Evolutionary conservation across 2,113 vertebrate genomes (phyloP).

Genomic region (Nipponia nippon): DNA sequence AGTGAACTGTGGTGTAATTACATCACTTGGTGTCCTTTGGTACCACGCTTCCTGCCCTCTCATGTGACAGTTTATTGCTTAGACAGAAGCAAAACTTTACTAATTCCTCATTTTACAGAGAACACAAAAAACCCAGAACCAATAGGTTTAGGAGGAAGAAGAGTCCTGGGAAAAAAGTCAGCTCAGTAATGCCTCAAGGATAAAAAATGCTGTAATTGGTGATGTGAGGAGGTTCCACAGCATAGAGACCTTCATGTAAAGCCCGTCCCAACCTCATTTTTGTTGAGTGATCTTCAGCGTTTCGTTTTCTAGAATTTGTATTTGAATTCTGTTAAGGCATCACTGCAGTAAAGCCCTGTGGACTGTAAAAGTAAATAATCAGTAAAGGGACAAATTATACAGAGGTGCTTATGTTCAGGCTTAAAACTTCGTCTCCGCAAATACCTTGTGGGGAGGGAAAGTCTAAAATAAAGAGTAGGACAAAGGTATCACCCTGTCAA

Average conservation of each 20-base stretch:
- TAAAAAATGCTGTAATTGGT: accelerated
- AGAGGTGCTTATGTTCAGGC: neutral
- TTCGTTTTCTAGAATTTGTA: neutral
- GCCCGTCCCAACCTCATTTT: neutral
- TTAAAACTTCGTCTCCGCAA: neutral
- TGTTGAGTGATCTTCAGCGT: neutral
- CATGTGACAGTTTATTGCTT: neutral
- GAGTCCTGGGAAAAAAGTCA: neutral
- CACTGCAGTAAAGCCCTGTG: neutral
- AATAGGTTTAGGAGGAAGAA: neutral
- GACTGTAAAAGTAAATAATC: neutral
- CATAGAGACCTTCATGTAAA: neutral
- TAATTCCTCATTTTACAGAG: neutral
- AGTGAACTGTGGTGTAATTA: neutral
- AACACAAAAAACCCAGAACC: neutral
- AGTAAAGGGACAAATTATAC: neutral
- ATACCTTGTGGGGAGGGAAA: neutral
- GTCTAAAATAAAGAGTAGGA: neutral
- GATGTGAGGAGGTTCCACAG: neutral
- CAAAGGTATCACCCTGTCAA: neutral
- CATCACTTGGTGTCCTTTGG: neutral
- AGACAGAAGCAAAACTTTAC: neutral
- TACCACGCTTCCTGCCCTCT: neutral
- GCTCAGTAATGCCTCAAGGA: neutral
- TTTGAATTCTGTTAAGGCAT: neutral